Evolutionary conservation across 2,888 invertebrate genomes (phyloP).

Genomic region (Dicyrtoma fusca): DNA sequence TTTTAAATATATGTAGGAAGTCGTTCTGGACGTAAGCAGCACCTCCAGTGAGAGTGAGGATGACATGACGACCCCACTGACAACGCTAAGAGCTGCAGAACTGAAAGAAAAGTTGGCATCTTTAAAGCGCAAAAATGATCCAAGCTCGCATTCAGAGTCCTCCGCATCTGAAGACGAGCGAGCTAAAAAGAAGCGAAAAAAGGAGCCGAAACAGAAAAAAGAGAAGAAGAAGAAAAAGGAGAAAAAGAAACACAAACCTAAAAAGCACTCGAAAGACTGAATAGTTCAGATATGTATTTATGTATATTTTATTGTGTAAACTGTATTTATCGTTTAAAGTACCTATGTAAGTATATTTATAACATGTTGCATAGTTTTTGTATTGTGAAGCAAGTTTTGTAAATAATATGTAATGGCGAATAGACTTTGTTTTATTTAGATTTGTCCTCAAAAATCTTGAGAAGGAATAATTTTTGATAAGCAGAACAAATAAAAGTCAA

Average conservation of each 20-base stretch:
- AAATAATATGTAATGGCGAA: too few relatives aligned
- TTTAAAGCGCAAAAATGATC: constrained; percentile 58
- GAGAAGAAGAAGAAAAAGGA: constrained; percentile 33
- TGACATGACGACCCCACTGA: constrained; percentile 81
- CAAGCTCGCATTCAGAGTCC: not conserved
- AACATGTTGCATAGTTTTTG: too few relatives aligned
- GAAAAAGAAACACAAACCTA: constrained; percentile 30
- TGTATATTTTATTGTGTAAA: not conserved
- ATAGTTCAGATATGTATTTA: not conserved
- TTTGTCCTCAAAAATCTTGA: not conserved
- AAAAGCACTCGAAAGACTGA: constrained; percentile 21
- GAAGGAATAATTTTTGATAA: not conserved
- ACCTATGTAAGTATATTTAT: not conserved
- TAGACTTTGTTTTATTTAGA: too few relatives aligned
- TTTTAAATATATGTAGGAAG: constrained; percentile 46
- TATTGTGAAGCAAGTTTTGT: too few relatives aligned
- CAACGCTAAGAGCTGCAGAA: constrained; percentile 77
- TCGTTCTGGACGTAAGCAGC: constrained; percentile 87
- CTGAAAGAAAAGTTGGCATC: constrained; percentile 59
- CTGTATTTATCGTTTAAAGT: not conserved
- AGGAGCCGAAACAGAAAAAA: constrained; percentile 27
- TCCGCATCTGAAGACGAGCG: constrained; percentile 23
- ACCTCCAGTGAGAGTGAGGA: constrained; percentile 81
- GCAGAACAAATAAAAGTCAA: too few relatives aligned
- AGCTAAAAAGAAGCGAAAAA: constrained; percentile 17